Percentiles rank a stretch among this genome's conserved stretches.
phyloP scores from a whole-genome alignment of 2,888 invertebrate species.

The Linnaemya tessellans region DNA sequence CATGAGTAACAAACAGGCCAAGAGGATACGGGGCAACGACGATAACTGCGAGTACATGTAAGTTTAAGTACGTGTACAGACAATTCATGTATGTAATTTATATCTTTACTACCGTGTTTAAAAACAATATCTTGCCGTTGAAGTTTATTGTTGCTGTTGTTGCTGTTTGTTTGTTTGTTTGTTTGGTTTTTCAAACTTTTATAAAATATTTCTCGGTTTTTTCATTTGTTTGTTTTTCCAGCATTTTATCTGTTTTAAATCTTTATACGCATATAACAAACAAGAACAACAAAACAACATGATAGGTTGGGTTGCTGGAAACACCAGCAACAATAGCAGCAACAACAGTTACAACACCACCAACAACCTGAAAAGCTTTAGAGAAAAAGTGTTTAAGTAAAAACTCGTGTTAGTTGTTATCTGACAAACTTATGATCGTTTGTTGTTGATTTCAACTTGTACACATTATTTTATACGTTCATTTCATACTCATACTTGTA shows the following conservation, averaged over 20 bases:
- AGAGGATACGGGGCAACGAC: neutral
- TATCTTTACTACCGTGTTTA: conserved; percentile 72
- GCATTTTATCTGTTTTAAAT: conserved; percentile 66
- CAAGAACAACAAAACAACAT: conserved; percentile 57
- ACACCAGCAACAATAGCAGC: conserved; percentile 46
- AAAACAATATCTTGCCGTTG: conserved; percentile 68
- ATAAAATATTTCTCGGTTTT: conserved; percentile 59
- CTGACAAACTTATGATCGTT: conserved; percentile 79
- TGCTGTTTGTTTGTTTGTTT: neutral
- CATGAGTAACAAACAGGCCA: conserved; percentile 56
- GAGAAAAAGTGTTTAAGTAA: conserved; percentile 78
- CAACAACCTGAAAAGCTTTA: conserved; percentile 34
- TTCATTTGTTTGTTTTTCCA: conserved; percentile 29
- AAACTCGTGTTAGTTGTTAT: conserved; percentile 80
- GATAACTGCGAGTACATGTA: conserved; percentile 48
- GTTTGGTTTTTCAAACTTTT: conserved; percentile 46
- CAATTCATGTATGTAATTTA: conserved; percentile 71
- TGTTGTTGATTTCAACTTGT: conserved; percentile 73
- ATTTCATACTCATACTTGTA: conserved; percentile 42
- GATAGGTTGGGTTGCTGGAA: conserved; percentile 51
- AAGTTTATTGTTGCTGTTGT: conserved; percentile 27
- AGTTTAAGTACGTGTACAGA: conserved; percentile 69
- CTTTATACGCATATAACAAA: conserved; percentile 68
- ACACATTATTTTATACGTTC: conserved; percentile 56
- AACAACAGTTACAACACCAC: conserved; percentile 23